Conservation (phyloP, 1,140 invertebrate genomes). For the Zaprionus taronus region DNA sequence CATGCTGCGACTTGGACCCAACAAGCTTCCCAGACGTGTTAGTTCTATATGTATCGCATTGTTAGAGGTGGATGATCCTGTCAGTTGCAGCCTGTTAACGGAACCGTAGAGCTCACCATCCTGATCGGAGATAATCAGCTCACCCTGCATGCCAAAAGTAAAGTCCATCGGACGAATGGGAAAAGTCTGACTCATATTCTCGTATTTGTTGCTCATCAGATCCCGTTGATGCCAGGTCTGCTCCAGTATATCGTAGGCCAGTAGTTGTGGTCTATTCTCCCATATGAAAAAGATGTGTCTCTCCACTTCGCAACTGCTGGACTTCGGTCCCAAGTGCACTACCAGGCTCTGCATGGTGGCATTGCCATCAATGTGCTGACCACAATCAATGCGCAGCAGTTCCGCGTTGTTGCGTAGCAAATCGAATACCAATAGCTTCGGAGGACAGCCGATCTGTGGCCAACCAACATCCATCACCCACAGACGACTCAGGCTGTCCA, state of each 20-base stretch:
- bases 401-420: constrained; percentile 72
- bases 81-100: constrained; percentile 32
- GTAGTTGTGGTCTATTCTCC: constrained; percentile 47
- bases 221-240: constrained; percentile 64
- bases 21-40: constrained; percentile 58
- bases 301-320: constrained; percentile 60
- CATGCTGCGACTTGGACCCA: constrained; percentile 70
- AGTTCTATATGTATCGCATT: constrained; percentile 44
- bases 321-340: constrained; percentile 67
- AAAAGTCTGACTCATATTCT: constrained; percentile 60
- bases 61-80: neutral
- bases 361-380: constrained; percentile 47
- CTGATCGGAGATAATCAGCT: constrained; percentile 63
- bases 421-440: constrained; percentile 78
- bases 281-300: constrained; percentile 72
- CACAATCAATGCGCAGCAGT: constrained; percentile 72
- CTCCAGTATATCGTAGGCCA: constrained; percentile 78
- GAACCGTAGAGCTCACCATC: constrained; percentile 71
- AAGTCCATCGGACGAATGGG: constrained; percentile 73
- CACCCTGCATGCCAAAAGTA: constrained; percentile 53
- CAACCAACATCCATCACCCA: constrained; percentile 79
- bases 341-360: constrained; percentile 46
- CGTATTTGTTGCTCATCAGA: constrained; percentile 64
- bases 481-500: constrained; percentile 68
- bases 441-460: constrained; percentile 50